Conservation (phyloP, 2,113 vertebrate species). For the Phasianus colchicus region DNA sequence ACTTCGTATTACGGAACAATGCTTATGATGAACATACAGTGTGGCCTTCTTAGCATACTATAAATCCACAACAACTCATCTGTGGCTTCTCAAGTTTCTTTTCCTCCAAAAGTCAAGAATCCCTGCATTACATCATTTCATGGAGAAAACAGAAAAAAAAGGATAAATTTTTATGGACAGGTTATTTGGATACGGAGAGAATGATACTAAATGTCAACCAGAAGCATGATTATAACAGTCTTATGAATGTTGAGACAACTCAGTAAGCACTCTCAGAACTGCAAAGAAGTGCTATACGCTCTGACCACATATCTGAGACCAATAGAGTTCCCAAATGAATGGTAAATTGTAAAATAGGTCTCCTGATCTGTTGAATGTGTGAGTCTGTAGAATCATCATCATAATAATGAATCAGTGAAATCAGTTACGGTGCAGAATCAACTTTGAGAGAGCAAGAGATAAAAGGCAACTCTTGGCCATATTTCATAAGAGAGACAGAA, state of each 20-base stretch:
- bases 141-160: not conserved
- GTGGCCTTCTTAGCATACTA: not conserved
- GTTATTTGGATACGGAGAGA: not conserved
- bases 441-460: not conserved
- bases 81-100: not conserved
- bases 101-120: not conserved
- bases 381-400: not conserved
- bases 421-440: not conserved
- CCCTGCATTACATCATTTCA: not conserved
- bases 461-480: not conserved
- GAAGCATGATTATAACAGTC: not conserved
- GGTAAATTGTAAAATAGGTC: not conserved
- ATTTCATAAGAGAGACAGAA: not conserved
- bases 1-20: not conserved
- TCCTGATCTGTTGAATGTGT: not conserved
- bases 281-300: not conserved
- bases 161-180: not conserved
- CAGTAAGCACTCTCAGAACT: not conserved
- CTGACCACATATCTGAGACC: accelerated
- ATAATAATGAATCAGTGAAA: not conserved
- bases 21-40: not conserved
- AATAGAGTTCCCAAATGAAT: not conserved
- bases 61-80: not conserved
- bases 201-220: not conserved
- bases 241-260: not conserved